Base-by-base conservation (phyloP, 2,888 invertebrate species). In the Anorthoa munda region DNA sequence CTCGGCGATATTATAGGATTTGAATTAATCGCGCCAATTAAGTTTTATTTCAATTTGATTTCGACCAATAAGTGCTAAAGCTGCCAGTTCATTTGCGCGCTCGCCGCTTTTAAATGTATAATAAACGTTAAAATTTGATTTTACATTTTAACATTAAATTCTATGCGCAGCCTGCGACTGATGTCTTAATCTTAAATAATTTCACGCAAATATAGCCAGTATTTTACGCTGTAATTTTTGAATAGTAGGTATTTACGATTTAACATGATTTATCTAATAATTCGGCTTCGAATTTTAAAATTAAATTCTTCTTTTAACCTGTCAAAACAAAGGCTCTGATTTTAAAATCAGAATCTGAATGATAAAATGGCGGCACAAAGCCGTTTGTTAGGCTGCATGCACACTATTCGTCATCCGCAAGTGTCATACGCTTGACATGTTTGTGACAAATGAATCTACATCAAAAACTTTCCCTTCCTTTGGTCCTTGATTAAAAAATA, bases 41-140 rank as follows among this genome's bases (percentile, higher is more conserved):
- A 72, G 78, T 80, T 84, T 82, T 80, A 84, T 86, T 87, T 86
- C 78, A 80, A 86, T 86, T 86, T 82, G 84, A 87, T 84, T 86
- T 86, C 78, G 68, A 80, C 74, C 77, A 80, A 76, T 84, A 83
- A 84, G 74, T 77, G 72, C 23, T 77, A 80, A 81, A 73, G 79
- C 66, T 48, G 31, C 39, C 63, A 64, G 61, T 84, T 82, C 79
- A 84, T 79, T 87, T 66, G 64, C 75, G 68, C 87, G 72, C 60
- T 65, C 63, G 18, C 12, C 68, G 66, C 45, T 68, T 68, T 73
- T 68, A 45, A 71, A 81, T 59, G 75, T 84, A 51, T 66, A 84
- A 84, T 81, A 72, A 72, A 82, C 72, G 70, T 72, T 85, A 72
- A 85, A 82, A 69, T 81, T 77, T 77, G 66, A 81, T 77, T 84